phyloP scores from a whole-genome alignment of 2,797 vertebrate species.

The Spinus olivaceus region DNA sequence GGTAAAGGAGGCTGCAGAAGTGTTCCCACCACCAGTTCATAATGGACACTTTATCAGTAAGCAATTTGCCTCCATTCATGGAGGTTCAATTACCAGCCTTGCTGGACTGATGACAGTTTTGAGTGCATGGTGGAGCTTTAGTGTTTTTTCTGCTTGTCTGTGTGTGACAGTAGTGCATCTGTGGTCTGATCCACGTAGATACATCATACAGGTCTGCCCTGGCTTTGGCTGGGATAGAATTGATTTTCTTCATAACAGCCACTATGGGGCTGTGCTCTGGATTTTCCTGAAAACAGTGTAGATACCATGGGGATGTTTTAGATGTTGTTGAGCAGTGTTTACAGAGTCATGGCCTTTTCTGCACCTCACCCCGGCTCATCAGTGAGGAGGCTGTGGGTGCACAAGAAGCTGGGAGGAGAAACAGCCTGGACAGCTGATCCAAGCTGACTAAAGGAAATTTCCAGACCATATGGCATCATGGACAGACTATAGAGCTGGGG shows the following conservation, averaged over 20 bases:
- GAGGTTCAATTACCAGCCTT: not conserved
- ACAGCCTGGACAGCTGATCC: not conserved
- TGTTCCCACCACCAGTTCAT: not conserved
- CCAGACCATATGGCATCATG: too few species aligned
- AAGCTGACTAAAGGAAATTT: not conserved
- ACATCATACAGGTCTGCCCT: not conserved
- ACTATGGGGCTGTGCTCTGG: not conserved
- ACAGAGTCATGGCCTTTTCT: not conserved
- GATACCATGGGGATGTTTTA: not conserved
- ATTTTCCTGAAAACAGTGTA: not conserved
- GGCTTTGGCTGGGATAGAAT: not conserved
- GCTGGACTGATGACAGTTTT: not conserved
- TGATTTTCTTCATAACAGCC: not conserved
- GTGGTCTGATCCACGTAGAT: not conserved
- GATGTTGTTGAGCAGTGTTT: not conserved
- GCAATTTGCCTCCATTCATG: not conserved
- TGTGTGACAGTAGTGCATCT: not conserved
- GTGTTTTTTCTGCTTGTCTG: not conserved
- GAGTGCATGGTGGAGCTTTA: not conserved
- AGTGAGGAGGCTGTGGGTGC: fast-evolving
- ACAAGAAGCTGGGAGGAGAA: not conserved
- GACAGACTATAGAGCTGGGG: not conserved
- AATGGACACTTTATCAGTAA: not conserved
- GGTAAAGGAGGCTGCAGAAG: not conserved
- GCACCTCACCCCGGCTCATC: fast-evolving